Evolutionary conservation across 92 coral and sea anemone genomes (phyloP).

Genomic region (Heliopora coerulea): DNA sequence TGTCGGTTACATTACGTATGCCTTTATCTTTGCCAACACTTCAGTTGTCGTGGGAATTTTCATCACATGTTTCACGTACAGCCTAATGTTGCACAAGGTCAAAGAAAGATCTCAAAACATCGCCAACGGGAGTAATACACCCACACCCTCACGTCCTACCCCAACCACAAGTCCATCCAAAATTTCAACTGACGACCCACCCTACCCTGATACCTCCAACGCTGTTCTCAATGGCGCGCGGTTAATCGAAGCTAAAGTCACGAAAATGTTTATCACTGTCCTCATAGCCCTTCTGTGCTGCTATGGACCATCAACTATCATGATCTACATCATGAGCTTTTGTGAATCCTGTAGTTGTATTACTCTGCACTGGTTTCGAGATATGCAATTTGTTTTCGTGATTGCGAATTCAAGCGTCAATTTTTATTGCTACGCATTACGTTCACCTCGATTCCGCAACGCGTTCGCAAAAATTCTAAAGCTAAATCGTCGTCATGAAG

Average conservation of each 20-base stretch:
- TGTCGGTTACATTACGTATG: constrained; percentile 41
- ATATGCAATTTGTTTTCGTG: constrained; percentile 68
- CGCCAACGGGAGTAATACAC: not conserved
- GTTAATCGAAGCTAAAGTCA: constrained; percentile 42
- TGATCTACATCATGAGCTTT: constrained; percentile 75
- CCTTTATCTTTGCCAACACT: constrained; percentile 47
- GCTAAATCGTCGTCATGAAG: not conserved
- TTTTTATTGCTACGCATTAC: constrained; percentile 71
- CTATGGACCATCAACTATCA: constrained; percentile 63
- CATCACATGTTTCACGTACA: constrained; percentile 32
- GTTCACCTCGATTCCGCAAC: constrained; percentile 52
- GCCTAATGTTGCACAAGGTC: constrained; percentile 37
- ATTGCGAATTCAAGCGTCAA: constrained; percentile 64
- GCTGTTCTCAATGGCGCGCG: constrained; percentile 2
- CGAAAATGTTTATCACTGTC: constrained; percentile 46
- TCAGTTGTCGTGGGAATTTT: constrained; percentile 25
- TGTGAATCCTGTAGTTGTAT: constrained; percentile 68
- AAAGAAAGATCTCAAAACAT: constrained; percentile 26
- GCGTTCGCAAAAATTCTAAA: constrained; percentile 41
- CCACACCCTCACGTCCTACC: not conserved
- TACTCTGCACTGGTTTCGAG: constrained; percentile 72
- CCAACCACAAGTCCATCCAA: not conserved
- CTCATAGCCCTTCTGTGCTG: constrained; percentile 60
- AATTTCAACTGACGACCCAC: not conserved
- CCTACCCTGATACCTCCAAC: not conserved